Conservation (phyloP, 2,888 invertebrate genomes). For the Troides helena region DNA sequence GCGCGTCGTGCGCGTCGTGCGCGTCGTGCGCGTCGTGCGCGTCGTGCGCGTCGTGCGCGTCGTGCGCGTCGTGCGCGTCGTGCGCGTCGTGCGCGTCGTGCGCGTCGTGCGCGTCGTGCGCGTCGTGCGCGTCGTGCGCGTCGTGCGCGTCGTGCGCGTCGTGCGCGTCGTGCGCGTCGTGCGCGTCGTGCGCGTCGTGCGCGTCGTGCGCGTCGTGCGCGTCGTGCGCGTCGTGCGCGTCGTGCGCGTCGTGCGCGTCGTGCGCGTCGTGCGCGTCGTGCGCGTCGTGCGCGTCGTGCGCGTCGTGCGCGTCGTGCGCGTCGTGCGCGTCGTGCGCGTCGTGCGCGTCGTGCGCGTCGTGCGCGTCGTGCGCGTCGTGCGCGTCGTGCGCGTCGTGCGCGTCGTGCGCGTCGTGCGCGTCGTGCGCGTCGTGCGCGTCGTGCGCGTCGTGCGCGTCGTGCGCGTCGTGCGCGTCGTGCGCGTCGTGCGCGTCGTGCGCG, state of each 20-base stretch:
- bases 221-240: conserved; percentile 90
- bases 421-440: conserved; percentile 88
- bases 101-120: conserved; percentile 90
- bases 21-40: conserved; percentile 90
- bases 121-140: conserved; percentile 85
- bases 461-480: conserved; percentile 92
- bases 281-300: conserved; percentile 66
- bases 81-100: conserved; percentile 72
- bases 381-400: conserved; percentile 66
- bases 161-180: conserved; percentile 64
- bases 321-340: conserved; percentile 89
- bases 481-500: conserved; percentile 42
- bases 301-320: conserved; percentile 78
- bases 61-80: conserved; percentile 66
- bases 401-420: conserved; percentile 44
- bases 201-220: conserved; percentile 86
- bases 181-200: conserved; percentile 36
- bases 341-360: conserved; percentile 88
- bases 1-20: conserved; percentile 91
- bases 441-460: conserved; percentile 88
- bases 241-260: conserved; percentile 89
- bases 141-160: conserved; percentile 92
- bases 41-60: conserved; percentile 84
- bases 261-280: conserved; percentile 80
- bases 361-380: conserved; percentile 91